Evolutionary conservation across 2,888 invertebrate genomes (phyloP).

Genomic region (Dasysyrphus albostriatus): DNA sequence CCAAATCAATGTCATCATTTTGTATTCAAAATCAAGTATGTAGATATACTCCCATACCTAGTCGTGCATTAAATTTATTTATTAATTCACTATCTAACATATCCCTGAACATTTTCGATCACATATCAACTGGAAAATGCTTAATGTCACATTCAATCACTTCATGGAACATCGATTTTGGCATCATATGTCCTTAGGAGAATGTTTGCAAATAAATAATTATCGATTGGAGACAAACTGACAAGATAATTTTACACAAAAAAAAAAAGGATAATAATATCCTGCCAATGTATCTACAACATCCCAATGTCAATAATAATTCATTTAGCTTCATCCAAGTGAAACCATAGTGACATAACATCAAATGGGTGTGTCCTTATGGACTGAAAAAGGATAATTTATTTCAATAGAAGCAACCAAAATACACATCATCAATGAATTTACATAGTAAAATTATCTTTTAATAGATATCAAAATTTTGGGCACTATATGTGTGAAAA

Average conservation of each 20-base stretch:
- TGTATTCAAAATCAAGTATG: not conserved
- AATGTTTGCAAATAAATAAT: constrained; percentile 18
- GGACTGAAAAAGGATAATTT: constrained; percentile 8
- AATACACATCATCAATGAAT: constrained; percentile 1
- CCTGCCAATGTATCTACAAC: not conserved
- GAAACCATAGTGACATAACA: not conserved
- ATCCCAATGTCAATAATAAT: constrained; percentile 8
- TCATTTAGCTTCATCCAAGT: not conserved
- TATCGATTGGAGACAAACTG: constrained; percentile 17
- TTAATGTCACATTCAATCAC: constrained; percentile 24
- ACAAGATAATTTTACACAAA: constrained; percentile 20
- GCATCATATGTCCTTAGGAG: not conserved
- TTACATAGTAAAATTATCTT: constrained; percentile 25
- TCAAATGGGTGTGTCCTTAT: constrained; percentile 1
- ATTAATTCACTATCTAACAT: not conserved
- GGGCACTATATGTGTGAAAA: not conserved
- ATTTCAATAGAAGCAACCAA: not conserved
- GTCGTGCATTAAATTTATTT: not conserved
- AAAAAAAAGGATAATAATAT: not conserved
- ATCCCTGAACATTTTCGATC: not conserved
- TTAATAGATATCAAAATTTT: constrained; percentile 16
- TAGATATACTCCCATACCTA: not conserved
- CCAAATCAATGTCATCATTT: not conserved
- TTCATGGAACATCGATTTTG: constrained; percentile 14
- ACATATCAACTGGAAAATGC: constrained; percentile 19